Conservation (phyloP, 2,113 vertebrate species). For the Gallinago jamesoni region DNA sequence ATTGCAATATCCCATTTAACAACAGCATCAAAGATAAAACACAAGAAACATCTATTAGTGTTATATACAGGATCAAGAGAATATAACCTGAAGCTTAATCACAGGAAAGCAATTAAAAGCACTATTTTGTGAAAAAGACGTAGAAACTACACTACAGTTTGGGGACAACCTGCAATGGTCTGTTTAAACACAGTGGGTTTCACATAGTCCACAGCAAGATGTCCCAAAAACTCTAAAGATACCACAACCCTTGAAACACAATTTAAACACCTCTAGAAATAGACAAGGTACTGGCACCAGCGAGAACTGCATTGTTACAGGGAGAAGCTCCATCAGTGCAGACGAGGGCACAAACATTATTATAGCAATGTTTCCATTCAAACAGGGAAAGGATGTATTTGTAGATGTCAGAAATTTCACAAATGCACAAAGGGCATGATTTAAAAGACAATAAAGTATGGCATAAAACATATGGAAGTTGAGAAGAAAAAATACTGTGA, state of each 20-base stretch:
- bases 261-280: neutral
- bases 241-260: neutral
- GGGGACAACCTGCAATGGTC: neutral
- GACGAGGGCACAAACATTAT: neutral
- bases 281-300: neutral
- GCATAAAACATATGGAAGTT: neutral
- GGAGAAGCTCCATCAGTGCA: neutral
- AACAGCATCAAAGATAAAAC: neutral
- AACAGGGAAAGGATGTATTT: neutral
- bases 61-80: neutral
- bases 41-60: neutral
- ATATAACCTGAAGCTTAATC: neutral
- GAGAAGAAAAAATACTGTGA: neutral
- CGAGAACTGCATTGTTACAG: neutral
- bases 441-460: neutral
- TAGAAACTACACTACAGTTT: neutral
- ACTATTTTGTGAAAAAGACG: neutral
- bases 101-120: neutral
- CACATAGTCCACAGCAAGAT: neutral
- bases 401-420: neutral
- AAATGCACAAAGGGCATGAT: neutral
- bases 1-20: neutral
- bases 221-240: neutral
- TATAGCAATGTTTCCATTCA: neutral
- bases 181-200: neutral